Evolutionary conservation across 2,113 vertebrate genomes (phyloP).

Genomic region (Pteropus alecto): DNA sequence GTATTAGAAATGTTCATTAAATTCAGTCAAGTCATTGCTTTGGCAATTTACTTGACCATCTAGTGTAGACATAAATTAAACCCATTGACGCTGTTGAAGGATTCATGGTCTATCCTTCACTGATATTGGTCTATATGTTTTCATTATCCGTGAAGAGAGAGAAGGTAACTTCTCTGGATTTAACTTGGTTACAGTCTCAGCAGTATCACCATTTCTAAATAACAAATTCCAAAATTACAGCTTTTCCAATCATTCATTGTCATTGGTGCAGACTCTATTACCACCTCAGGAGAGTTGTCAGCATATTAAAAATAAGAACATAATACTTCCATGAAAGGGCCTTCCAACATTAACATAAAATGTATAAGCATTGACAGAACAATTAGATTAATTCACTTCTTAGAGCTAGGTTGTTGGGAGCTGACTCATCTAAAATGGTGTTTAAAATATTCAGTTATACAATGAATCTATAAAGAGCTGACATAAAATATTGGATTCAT

Average conservation of each 20-base stretch:
- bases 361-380: constrained; percentile 54
- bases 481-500: constrained; percentile 58
- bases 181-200: background rate
- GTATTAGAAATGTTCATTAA: constrained; percentile 5
- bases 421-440: constrained; percentile 52
- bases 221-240: background rate
- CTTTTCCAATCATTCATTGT: background rate
- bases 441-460: constrained; percentile 55
- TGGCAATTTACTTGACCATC: background rate
- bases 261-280: constrained; percentile 14
- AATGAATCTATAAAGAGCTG: constrained; percentile 58
- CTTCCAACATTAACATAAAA: constrained; percentile 55
- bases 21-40: background rate
- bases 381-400: constrained; percentile 64
- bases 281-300: background rate
- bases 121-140: background rate
- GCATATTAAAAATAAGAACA: constrained; percentile 50
- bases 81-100: background rate
- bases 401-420: constrained; percentile 52
- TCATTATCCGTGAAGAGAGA: background rate
- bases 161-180: background rate
- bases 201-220: constrained; percentile 31
- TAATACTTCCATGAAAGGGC: constrained; percentile 41
- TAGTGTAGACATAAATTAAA: background rate
- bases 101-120: background rate